These are phyloP conservation scores for Squalus acanthias DNA, from an alignment of 2,797 vertebrate species.

Conservation along the genomic window DNA sequence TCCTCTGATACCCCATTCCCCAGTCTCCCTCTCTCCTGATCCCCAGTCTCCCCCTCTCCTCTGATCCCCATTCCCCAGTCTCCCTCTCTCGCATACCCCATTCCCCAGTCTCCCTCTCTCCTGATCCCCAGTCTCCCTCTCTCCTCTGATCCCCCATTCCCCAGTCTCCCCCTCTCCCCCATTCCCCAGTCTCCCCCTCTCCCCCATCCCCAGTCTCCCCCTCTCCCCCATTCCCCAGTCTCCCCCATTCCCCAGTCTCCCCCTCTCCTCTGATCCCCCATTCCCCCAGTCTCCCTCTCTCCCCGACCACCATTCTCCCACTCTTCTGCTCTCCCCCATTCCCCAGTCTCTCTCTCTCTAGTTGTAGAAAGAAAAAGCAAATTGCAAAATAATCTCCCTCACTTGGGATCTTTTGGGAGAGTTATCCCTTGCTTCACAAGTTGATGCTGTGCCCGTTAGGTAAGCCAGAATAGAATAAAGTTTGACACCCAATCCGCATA, in stretches of 20 bases:
- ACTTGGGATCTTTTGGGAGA: no score
- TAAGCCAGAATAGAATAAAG: neutral
- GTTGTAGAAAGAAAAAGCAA: neutral
- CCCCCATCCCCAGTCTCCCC: neutral
- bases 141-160: neutral
- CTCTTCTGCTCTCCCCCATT: no score
- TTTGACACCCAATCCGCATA: neutral
- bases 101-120: neutral
- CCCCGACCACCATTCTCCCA: neutral
- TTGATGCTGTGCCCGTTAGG: neutral
- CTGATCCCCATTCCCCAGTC: neutral
- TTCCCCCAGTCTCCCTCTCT: neutral
- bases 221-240: neutral
- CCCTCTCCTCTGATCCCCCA: neutral
- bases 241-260: neutral
- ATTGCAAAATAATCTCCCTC: neutral
- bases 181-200: neutral
- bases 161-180: no score
- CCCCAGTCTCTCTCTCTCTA: neutral
- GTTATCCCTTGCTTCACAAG: neutral
- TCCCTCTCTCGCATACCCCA: no score
- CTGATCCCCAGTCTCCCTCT: no score
- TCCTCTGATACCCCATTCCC: neutral
- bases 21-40: neutral
- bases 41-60: neutral